Evolutionary conservation across 2,113 vertebrate genomes (phyloP).

Genomic region (Platysteira castanea): DNA sequence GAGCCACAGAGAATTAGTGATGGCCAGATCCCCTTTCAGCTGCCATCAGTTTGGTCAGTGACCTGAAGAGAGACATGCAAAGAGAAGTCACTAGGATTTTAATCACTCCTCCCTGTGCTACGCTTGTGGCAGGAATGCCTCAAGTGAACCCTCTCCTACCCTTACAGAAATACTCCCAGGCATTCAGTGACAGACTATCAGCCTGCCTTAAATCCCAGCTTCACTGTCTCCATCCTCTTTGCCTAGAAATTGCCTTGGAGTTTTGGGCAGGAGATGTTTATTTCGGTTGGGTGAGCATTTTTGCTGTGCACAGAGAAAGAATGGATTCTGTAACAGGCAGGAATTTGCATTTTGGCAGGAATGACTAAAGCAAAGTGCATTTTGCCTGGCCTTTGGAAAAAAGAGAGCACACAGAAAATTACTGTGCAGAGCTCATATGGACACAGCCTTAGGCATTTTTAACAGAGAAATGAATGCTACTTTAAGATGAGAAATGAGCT

Average conservation of each 20-base stretch:
- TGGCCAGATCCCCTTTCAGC: neutral
- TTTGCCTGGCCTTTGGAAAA: neutral
- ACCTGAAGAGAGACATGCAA: neutral
- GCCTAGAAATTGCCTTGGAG: neutral
- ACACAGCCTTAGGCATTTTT: neutral
- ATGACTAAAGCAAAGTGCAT: neutral
- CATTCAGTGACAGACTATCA: neutral
- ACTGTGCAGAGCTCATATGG: neutral
- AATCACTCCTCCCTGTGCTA: neutral
- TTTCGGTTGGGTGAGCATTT: neutral
- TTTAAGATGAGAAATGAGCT: neutral
- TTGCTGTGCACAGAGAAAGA: neutral
- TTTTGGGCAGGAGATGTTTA: neutral
- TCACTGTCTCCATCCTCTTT: neutral
- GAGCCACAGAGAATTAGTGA: neutral
- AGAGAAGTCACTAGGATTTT: neutral
- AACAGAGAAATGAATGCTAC: neutral
- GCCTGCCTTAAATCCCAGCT: neutral
- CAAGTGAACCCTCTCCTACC: neutral
- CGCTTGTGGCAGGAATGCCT: neutral
- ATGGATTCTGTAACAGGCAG: neutral
- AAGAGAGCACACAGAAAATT: neutral
- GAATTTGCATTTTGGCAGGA: neutral
- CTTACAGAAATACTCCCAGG: neutral
- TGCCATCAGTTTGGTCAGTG: neutral